phyloP scores from a whole-genome alignment of 1,140 invertebrate genomes.

The Zaprionus africanus region DNA sequence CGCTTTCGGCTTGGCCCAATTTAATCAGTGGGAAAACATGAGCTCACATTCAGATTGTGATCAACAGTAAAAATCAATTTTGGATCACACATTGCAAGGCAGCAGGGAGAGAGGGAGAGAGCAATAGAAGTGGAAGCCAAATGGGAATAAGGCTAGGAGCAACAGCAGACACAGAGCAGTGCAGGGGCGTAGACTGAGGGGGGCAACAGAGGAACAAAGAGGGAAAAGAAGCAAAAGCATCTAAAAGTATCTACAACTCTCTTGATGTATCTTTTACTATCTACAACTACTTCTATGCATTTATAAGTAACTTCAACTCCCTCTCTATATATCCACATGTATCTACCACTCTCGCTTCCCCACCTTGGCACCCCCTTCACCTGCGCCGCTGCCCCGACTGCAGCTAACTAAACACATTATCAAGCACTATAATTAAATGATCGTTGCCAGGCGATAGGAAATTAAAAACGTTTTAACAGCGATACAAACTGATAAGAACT shows the following conservation, averaged over 20 bases:
- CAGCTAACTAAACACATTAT: constrained; percentile 57
- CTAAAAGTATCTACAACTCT: constrained; percentile 3
- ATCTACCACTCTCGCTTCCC: not conserved
- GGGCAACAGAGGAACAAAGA: not conserved
- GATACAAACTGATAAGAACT: constrained; percentile 69
- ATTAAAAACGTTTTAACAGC: constrained; percentile 79
- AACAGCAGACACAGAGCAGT: not conserved
- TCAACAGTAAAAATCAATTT: constrained; percentile 58
- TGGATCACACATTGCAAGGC: constrained; percentile 15
- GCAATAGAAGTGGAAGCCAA: not conserved
- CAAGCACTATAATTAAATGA: constrained; percentile 76
- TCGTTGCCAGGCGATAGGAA: constrained; percentile 68
- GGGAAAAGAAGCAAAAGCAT: too few relatives aligned
- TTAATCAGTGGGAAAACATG: constrained; percentile 59
- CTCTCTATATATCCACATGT: not conserved
- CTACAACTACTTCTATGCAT: not conserved
- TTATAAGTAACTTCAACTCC: not conserved
- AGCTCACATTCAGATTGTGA: constrained; percentile 43
- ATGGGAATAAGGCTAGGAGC: not conserved
- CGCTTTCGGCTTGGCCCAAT: constrained; percentile 26
- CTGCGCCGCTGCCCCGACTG: constrained; percentile 28
- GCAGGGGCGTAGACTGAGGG: constrained; percentile 15
- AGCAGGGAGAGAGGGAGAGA: not conserved
- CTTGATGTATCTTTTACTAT: not conserved
- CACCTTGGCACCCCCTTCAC: not conserved